Conservation (phyloP, 2,113 vertebrate genomes). For the Megaceryle torquata region DNA sequence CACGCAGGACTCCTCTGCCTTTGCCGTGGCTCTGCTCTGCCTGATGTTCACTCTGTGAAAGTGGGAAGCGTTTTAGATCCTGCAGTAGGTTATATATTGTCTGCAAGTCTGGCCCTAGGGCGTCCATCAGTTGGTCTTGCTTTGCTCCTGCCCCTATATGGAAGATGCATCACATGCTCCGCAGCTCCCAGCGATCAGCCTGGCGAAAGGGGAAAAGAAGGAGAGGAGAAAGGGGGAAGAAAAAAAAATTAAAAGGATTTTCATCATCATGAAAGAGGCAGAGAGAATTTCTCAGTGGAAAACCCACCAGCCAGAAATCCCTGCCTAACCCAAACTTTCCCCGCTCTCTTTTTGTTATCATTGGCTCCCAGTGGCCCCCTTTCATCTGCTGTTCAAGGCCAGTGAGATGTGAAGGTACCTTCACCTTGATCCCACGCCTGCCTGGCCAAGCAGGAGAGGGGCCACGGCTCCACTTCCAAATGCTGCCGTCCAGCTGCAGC, state of each 20-base stretch:
- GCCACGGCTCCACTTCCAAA: not conserved
- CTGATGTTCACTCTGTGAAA: slow-evolving; percentile 57
- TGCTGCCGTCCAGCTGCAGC: not conserved
- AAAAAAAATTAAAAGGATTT: not conserved
- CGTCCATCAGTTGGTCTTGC: slow-evolving; percentile 69
- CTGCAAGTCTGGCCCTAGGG: slow-evolving; percentile 75
- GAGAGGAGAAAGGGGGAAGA: not conserved
- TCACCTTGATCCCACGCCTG: slow-evolving; percentile 31
- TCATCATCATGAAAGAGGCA: slow-evolving; percentile 56
- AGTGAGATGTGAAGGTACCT: slow-evolving; percentile 18
- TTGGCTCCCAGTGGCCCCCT: slow-evolving; percentile 37
- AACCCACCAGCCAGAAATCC: slow-evolving; percentile 43
- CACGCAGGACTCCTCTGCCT: not conserved
- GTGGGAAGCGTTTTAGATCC: slow-evolving; percentile 62
- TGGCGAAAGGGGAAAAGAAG: slow-evolving; percentile 33
- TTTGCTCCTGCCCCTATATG: slow-evolving; percentile 73
- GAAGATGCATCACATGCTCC: slow-evolving; percentile 71
- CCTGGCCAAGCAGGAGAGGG: not conserved
- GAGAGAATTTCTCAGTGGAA: slow-evolving; percentile 58
- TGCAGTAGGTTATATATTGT: slow-evolving; percentile 74
- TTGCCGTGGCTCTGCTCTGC: not conserved
- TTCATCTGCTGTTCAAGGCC: slow-evolving; percentile 57
- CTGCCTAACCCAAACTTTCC: slow-evolving; percentile 63
- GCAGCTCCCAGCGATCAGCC: slow-evolving; percentile 63
- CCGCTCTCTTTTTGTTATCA: not conserved